phyloP scores from a whole-genome alignment of 2,113 vertebrate species.

The Platycercus adscitus region DNA sequence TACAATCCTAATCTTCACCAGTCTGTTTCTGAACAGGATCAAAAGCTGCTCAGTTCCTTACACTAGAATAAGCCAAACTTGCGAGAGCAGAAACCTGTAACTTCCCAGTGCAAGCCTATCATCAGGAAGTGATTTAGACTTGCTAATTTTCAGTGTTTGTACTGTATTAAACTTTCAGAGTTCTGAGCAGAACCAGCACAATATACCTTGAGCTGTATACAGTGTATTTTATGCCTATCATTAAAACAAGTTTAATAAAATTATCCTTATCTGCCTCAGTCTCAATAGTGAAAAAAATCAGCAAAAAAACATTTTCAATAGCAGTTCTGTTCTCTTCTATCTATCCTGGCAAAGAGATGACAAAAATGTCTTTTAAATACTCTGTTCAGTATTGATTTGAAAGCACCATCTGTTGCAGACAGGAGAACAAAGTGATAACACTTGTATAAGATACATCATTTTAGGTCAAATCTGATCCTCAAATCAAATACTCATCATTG shows the following conservation, averaged over 20 bases:
- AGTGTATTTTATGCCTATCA: neutral
- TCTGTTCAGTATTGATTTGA: neutral
- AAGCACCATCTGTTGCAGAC: neutral
- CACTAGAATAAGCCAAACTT: neutral
- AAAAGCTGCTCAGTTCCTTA: neutral
- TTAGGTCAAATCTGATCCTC: neutral
- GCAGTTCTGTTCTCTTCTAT: neutral
- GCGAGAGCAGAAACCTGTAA: neutral
- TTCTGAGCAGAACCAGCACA: neutral
- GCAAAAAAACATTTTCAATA: neutral
- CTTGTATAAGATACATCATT: neutral
- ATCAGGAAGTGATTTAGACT: neutral
- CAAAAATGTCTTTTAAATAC: neutral
- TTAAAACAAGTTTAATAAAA: neutral
- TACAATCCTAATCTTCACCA: neutral
- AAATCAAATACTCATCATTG: neutral
- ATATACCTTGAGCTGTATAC: rapidly evolving
- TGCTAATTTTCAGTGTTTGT: neutral
- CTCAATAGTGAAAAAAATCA: neutral
- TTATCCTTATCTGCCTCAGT: neutral
- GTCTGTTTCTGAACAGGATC: neutral
- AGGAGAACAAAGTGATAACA: neutral
- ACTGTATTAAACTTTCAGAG: neutral
- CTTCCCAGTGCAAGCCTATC: neutral
- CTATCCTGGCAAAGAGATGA: neutral